Base-by-base conservation (phyloP, 2,797 vertebrate species). In the Sarcoramphus papa region DNA sequence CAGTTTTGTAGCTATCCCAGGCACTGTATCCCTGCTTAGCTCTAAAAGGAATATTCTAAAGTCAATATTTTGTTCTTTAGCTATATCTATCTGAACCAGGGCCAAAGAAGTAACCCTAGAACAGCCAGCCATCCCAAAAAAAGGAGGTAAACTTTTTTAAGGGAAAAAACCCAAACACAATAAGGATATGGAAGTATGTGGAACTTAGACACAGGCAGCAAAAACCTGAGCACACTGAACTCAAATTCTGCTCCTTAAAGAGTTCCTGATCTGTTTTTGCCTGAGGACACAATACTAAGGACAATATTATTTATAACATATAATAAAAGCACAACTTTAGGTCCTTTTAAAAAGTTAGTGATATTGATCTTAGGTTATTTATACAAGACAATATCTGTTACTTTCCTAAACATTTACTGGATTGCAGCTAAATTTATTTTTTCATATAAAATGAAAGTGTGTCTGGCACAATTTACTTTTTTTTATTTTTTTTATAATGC, bases 361-460 rank as follows among this genome's bases (percentile, higher is more conserved):
- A 96, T 97, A 93, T 65, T 94, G 93, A 96, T 96, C 90, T 93
- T 72, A 56, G 79, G 62, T 78, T 91, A 74, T 92, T 72, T 86
- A 79, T 83, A 93, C 68, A 96, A 91, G 77, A 96, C 87, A 70
- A 51, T 95, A 97, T 80, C 73, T 85, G 79, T 86, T 90, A 59
- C 67, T 96, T 97, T 95, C 92, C 82, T 83, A 93, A 87, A 89
- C 85, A 95, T 96, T 96, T 97, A 95, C 85, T 86, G 67, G 64
- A 70, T 87, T 96, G 65, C 57, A 95, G 50, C 68, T 90, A 93
- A 94, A 95, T 96, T 96, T 95, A 94, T 95, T 97, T 91, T 96
- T 92, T 93, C 88, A 83, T 95, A 93, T 90, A 88, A 97, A 97
- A 92, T 95, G 60, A 87, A 98, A 96, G 87, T 82, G 78, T 88